Evolutionary conservation across 2,797 vertebrate genomes (phyloP).

Genomic region (Pristis pectinata): DNA sequence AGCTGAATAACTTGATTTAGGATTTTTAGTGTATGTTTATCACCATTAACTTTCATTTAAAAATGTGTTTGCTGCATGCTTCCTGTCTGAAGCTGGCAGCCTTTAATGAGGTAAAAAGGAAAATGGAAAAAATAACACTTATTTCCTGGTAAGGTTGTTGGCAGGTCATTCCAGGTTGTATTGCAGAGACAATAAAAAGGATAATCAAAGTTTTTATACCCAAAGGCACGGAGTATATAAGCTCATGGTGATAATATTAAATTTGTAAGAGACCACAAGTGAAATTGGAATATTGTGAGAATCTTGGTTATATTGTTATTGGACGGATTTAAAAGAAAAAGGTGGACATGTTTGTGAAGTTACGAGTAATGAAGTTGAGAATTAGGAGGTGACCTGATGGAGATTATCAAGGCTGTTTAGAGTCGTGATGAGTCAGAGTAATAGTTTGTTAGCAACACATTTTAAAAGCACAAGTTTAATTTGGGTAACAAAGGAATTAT

Average conservation of each 20-base stretch:
- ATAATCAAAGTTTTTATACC: background rate
- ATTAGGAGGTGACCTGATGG: background rate
- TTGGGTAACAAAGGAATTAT: background rate
- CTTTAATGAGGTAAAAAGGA: background rate
- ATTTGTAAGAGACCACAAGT: background rate
- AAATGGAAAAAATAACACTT: background rate
- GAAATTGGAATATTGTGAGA: background rate
- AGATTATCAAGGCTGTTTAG: background rate
- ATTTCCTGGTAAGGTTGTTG: background rate
- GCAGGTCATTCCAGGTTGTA: background rate
- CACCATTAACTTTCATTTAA: background rate
- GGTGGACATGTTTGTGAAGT: background rate
- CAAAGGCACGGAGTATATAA: background rate
- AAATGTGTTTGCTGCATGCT: background rate
- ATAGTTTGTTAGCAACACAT: background rate
- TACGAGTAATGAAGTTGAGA: background rate
- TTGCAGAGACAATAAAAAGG: background rate
- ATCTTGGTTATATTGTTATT: background rate
- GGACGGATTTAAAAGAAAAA: background rate
- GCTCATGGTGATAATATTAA: background rate
- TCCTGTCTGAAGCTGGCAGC: background rate
- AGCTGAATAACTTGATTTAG: background rate
- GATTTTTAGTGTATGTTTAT: background rate
- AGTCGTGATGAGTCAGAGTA: background rate
- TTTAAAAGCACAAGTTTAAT: background rate